Conservation (phyloP, 2,797 vertebrate genomes). For the Rousettus madagascariensis region DNA sequence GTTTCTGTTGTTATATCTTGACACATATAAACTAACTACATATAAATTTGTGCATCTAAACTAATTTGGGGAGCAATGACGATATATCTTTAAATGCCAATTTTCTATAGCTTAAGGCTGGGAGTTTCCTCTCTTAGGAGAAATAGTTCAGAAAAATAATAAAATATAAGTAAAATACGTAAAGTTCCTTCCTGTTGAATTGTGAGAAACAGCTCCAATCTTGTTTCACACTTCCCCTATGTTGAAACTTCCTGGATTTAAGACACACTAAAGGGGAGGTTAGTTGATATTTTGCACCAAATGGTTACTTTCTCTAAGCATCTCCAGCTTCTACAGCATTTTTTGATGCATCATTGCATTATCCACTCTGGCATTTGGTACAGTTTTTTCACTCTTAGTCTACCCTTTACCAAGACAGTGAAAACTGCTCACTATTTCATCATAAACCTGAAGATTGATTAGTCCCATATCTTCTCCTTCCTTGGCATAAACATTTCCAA, state of each 20-base stretch:
- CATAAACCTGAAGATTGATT: neutral
- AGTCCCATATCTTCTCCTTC: neutral
- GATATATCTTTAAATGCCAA: neutral
- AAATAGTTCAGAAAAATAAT: conserved; percentile 17
- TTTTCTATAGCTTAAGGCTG: neutral
- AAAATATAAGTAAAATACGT: neutral
- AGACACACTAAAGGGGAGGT: neutral
- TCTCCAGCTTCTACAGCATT: neutral
- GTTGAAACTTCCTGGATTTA: conserved; percentile 10
- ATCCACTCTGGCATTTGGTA: neutral
- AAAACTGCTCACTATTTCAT: neutral
- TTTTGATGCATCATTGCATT: neutral
- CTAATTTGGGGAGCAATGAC: neutral
- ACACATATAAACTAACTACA: neutral
- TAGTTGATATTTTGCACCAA: neutral
- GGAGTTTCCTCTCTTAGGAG: conserved; percentile 17
- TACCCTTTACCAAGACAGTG: neutral
- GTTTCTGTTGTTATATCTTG: neutral
- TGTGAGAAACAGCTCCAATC: neutral
- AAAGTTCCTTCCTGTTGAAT: neutral
- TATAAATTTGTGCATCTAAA: neutral
- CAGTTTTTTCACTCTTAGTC: neutral
- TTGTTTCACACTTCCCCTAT: neutral
- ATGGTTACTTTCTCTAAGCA: neutral
- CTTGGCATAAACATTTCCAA: conserved; percentile 28